phyloP scores from a whole-genome alignment of 2,888 invertebrate species.

The Pristionchus entomophagus region DNA sequence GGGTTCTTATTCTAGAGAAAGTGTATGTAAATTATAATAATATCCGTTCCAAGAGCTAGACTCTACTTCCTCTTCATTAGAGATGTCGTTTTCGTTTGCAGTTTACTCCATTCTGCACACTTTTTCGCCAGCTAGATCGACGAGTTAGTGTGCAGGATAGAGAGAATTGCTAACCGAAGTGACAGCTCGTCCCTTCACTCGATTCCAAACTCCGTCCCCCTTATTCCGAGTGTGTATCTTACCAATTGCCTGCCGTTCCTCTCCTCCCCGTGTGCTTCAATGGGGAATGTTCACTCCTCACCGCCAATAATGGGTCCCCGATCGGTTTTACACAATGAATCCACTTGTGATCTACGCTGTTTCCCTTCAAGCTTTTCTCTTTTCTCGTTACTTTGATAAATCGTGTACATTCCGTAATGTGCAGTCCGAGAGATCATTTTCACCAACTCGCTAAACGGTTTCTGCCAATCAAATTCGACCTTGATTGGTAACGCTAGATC shows the following conservation, averaged over 20 bases:
- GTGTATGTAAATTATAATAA: slow-evolving; percentile 26
- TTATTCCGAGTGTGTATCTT: neutral
- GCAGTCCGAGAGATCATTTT: neutral
- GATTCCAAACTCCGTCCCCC: neutral
- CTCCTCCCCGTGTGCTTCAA: slow-evolving; percentile 36
- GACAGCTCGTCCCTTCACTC: neutral
- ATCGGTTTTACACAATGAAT: slow-evolving; percentile 35
- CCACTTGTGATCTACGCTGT: slow-evolving; percentile 16
- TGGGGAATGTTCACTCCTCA: neutral
- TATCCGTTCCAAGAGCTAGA: neutral
- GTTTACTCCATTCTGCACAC: neutral
- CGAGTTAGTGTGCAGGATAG: too few relatives aligned
- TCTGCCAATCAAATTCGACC: neutral
- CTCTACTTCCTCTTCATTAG: neutral
- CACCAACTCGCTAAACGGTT: neutral
- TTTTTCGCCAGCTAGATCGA: too few relatives aligned
- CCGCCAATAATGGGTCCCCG: slow-evolving; percentile 34
- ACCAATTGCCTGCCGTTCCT: slow-evolving; percentile 4
- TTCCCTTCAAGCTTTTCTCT: slow-evolving; percentile 3
- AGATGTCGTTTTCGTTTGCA: neutral
- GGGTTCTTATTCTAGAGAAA: slow-evolving; percentile 7
- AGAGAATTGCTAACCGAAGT: too few relatives aligned
- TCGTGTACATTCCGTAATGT: slow-evolving; percentile 20
- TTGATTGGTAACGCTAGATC: neutral
- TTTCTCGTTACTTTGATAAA: neutral